Conservation (phyloP, 2,797 vertebrate species). For the Hylomyscus alleni region DNA sequence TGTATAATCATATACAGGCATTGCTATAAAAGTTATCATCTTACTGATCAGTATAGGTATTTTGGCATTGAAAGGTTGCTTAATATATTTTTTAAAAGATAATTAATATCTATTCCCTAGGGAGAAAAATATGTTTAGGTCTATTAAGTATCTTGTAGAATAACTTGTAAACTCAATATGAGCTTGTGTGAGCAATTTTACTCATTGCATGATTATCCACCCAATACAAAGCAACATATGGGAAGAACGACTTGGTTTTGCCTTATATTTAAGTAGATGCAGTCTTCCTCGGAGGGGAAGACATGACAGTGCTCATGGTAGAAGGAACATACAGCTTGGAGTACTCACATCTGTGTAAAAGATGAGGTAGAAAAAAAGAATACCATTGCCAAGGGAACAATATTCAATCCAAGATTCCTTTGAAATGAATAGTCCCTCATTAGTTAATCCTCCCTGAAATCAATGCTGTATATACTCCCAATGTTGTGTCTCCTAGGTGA, state of each 20-base stretch:
- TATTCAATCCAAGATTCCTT: background rate
- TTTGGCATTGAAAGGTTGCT: background rate
- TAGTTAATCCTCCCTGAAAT: background rate
- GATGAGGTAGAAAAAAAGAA: background rate
- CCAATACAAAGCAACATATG: background rate
- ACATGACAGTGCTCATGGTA: background rate
- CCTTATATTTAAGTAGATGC: background rate
- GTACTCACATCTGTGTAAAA: background rate
- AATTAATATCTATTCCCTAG: background rate
- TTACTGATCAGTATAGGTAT: background rate
- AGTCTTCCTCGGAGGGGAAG: background rate
- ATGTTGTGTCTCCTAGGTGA: background rate
- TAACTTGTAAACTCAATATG: background rate
- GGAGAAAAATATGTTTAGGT: background rate
- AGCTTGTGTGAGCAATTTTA: background rate
- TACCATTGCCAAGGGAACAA: no score
- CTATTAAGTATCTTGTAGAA: background rate
- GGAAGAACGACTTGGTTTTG: background rate
- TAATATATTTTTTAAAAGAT: background rate
- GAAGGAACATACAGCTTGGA: background rate
- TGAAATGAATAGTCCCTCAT: background rate
- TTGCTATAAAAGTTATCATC: background rate
- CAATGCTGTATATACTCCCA: background rate
- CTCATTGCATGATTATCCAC: background rate
- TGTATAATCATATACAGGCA: background rate